Evolutionary conservation across 2,113 vertebrate species (phyloP).

Genomic region (Cyanoramphus novaezelandiae): DNA sequence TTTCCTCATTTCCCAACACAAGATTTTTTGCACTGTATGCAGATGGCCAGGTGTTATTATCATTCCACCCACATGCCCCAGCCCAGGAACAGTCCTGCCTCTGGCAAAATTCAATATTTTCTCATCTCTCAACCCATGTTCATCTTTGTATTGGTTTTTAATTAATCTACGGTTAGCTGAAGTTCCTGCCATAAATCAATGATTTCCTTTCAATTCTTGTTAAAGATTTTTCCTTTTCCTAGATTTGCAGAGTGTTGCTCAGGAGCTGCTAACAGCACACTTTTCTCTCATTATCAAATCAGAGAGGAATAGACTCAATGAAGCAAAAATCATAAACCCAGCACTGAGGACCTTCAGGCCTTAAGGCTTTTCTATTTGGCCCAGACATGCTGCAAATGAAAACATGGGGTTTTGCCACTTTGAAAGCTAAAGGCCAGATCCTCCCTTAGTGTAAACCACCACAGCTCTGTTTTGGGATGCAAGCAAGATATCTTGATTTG

Average conservation of each 20-base stretch:
- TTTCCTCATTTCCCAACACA: neutral
- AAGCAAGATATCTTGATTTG: neutral
- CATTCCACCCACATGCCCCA: neutral
- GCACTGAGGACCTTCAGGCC: neutral
- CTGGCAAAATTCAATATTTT: slow-evolving; percentile 58
- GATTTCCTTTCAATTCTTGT: slow-evolving; percentile 62
- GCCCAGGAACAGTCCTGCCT: neutral
- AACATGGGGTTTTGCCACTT: neutral
- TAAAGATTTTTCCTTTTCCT: slow-evolving; percentile 66
- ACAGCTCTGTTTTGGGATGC: neutral
- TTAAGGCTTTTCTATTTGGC: neutral
- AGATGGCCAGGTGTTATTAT: neutral
- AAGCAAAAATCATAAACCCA: neutral
- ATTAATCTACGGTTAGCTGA: slow-evolving; percentile 55
- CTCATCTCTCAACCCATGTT: slow-evolving; percentile 18
- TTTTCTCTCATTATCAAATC: slow-evolving; percentile 47
- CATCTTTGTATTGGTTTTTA: slow-evolving; percentile 43
- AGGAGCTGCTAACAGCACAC: neutral
- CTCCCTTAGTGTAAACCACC: neutral
- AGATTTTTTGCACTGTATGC: neutral
- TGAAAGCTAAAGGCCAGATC: neutral
- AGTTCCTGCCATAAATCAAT: slow-evolving; percentile 43
- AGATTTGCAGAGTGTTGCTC: neutral
- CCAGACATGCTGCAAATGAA: neutral
- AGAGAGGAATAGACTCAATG: neutral